Conservation (phyloP, 2,113 vertebrate species). For the Falco punctatus region DNA sequence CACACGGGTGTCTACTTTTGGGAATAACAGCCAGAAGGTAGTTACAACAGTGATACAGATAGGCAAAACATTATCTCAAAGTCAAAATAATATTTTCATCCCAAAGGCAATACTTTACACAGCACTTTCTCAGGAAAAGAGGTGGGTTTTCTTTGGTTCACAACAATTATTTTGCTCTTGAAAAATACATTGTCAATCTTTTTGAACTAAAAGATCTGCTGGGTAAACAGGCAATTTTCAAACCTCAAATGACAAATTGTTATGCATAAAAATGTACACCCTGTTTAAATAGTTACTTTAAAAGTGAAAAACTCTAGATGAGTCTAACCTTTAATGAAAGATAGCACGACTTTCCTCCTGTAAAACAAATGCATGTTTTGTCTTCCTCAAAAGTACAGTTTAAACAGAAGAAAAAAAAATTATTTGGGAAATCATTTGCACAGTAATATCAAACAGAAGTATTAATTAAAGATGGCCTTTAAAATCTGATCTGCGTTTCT, state of each 20-base stretch:
- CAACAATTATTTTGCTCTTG: background rate
- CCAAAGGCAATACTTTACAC: background rate
- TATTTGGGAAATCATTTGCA: background rate
- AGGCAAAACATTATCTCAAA: background rate
- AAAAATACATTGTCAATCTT: background rate
- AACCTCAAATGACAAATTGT: background rate
- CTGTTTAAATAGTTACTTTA: background rate
- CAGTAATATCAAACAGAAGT: background rate
- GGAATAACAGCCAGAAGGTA: background rate
- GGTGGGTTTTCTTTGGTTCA: background rate
- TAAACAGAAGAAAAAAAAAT: background rate
- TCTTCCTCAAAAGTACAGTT: background rate
- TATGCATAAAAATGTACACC: background rate
- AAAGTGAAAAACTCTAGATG: background rate
- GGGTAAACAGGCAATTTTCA: background rate
- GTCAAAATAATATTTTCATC: background rate
- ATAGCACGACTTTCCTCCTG: background rate
- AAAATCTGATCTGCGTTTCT: background rate
- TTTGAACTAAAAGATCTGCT: background rate
- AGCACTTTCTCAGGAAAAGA: background rate
- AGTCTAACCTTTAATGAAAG: background rate
- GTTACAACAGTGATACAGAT: background rate
- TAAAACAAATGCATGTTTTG: background rate
- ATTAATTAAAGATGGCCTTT: background rate
- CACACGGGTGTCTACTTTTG: background rate